Evolutionary conservation across 2,888 invertebrate genomes (phyloP).

Genomic region (Rhamnusium bicolor): DNA sequence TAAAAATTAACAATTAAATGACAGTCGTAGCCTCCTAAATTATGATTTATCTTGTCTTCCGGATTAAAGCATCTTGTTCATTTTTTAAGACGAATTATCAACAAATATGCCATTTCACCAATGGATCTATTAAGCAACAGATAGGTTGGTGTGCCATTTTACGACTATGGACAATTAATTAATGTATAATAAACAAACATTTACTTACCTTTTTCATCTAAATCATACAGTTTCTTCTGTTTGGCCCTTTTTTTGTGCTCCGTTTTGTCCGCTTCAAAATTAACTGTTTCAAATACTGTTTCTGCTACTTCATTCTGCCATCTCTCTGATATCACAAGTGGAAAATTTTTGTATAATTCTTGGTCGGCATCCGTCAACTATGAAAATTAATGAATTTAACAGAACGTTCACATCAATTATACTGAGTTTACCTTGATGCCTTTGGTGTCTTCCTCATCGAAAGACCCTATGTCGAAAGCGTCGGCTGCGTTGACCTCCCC

Average conservation of each 20-base stretch:
- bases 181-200: neutral
- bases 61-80: too few relatives aligned
- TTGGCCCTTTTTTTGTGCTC: slow-evolving; percentile 96
- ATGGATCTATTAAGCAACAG: too few relatives aligned
- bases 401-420: neutral
- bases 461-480: slow-evolving; percentile 99
- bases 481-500: slow-evolving; percentile 99
- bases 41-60: too few relatives aligned
- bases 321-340: slow-evolving; percentile 97
- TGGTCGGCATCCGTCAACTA: slow-evolving; percentile 96
- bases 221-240: slow-evolving; percentile 94
- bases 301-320: slow-evolving; percentile 99
- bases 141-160: too few relatives aligned
- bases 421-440: slow-evolving; percentile 90
- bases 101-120: too few relatives aligned
- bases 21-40: too few relatives aligned
- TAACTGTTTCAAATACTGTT: slow-evolving; percentile 98
- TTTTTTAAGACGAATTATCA: too few relatives aligned
- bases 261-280: slow-evolving; percentile 96
- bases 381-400: slow-evolving; percentile 39
- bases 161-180: too few relatives aligned
- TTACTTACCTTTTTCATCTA: slow-evolving; percentile 89
- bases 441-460: slow-evolving; percentile 99
- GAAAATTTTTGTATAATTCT: slow-evolving; percentile 98
- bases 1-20: too few relatives aligned